Conservation (phyloP, 2,888 invertebrate species). For the Acanthoscelides obtectus region DNA sequence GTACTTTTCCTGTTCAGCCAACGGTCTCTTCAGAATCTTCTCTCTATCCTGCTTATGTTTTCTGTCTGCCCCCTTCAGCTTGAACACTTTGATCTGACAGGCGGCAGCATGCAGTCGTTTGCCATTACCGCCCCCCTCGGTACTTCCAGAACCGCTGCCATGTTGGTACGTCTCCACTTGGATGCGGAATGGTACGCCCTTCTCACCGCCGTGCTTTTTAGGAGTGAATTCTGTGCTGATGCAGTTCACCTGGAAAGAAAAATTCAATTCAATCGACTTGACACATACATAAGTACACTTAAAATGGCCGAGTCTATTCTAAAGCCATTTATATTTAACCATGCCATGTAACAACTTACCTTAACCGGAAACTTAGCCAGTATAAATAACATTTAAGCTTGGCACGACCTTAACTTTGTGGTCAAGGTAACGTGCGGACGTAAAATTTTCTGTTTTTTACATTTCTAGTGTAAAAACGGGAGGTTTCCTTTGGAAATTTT, state of each 20-base stretch:
- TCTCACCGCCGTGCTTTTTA: slow-evolving; percentile 97
- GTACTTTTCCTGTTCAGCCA: slow-evolving; percentile 83
- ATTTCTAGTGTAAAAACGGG: too few relatives aligned
- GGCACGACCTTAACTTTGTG: too few relatives aligned
- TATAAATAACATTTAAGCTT: too few relatives aligned
- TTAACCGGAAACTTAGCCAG: too few relatives aligned
- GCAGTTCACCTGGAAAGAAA: slow-evolving; percentile 71
- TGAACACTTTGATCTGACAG: slow-evolving; percentile 92
- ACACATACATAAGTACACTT: too few relatives aligned
- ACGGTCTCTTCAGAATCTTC: slow-evolving; percentile 82
- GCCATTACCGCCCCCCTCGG: slow-evolving; percentile 42
- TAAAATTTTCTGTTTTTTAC: too few relatives aligned
- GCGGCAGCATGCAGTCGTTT: slow-evolving; percentile 87
- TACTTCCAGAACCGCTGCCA: slow-evolving; percentile 45
- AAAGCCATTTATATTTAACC: too few relatives aligned
- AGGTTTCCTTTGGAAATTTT: too few relatives aligned
- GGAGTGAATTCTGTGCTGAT: slow-evolving; percentile 98
- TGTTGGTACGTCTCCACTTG: slow-evolving; percentile 86
- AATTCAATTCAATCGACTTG: slow-evolving; percentile 1
- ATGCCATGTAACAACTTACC: too few relatives aligned
- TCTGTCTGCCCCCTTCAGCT: slow-evolving; percentile 92
- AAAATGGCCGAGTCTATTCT: too few relatives aligned
- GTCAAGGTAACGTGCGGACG: too few relatives aligned
- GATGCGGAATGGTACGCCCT: slow-evolving; percentile 93
- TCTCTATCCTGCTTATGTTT: slow-evolving; percentile 96